Evolutionary conservation across 2,113 vertebrate species (phyloP).

Genomic region (Nannospalax galili): DNA sequence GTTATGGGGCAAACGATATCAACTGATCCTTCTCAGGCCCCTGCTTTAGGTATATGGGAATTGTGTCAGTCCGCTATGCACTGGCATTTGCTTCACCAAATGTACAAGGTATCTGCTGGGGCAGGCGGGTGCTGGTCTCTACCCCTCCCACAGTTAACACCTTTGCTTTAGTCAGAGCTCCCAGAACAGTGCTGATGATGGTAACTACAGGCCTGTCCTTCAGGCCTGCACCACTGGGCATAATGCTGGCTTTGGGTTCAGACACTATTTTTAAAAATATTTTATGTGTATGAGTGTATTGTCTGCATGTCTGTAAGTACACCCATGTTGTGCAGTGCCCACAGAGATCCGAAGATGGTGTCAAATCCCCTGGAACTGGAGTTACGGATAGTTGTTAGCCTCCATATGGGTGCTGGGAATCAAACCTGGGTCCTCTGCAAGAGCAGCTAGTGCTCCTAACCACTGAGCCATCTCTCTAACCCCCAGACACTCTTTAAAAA

Average conservation of each 20-base stretch:
- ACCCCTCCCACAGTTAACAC: neutral
- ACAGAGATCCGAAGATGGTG: too few species aligned
- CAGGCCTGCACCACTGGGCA: fast-evolving
- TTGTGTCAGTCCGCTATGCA: neutral
- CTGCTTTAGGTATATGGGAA: neutral
- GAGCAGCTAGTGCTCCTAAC: too few species aligned
- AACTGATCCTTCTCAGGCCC: neutral
- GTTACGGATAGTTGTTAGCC: too few species aligned
- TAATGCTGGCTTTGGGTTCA: neutral
- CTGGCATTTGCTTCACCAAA: neutral
- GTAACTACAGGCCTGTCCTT: fast-evolving
- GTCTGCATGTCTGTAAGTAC: too few species aligned
- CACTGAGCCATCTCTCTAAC: too few species aligned
- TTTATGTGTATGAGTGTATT: too few species aligned
- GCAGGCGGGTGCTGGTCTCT: too few species aligned
- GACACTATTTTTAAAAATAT: neutral
- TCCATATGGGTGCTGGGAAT: too few species aligned
- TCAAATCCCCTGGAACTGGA: too few species aligned
- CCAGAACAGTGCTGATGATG: neutral
- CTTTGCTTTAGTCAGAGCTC: neutral
- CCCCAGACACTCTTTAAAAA: too few species aligned
- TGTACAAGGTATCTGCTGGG: neutral
- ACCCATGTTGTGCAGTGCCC: too few species aligned
- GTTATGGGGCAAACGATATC: neutral
- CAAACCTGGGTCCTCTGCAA: too few species aligned